Conservation (phyloP, 1,140 invertebrate species). For the Cardiocondyla obscurior region DNA sequence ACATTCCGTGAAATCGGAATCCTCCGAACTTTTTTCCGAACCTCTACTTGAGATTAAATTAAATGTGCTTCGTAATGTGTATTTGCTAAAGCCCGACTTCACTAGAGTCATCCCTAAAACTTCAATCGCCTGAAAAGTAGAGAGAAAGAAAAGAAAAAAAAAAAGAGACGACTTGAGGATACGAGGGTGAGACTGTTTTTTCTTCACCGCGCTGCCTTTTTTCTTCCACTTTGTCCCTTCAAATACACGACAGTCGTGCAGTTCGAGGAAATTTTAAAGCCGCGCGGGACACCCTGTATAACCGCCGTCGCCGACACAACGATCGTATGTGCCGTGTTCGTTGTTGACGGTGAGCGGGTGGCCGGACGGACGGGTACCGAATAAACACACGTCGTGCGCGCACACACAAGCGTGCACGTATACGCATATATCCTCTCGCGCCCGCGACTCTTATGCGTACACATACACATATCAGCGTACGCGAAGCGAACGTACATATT, state of each 20-base stretch:
- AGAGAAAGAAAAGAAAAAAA: neutral
- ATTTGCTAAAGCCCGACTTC: constrained; percentile 24
- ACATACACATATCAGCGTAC: neutral
- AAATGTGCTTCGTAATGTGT: constrained; percentile 27
- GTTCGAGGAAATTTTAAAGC: constrained; percentile 3
- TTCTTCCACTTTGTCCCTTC: neutral
- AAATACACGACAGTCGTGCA: neutral
- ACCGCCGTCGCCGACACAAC: constrained; percentile 49
- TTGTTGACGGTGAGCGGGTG: constrained; percentile 65
- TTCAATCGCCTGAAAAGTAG: neutral
- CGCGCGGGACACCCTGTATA: constrained; percentile 47
- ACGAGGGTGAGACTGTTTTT: neutral
- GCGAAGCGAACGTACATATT: neutral
- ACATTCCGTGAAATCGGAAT: constrained; percentile 1
- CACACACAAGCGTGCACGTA: neutral
- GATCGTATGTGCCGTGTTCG: constrained; percentile 62
- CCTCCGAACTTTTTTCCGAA: neutral
- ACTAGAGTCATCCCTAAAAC: neutral
- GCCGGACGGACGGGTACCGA: constrained; percentile 60
- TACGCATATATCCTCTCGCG: neutral
- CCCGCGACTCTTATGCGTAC: neutral
- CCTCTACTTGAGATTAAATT: constrained; percentile 24
- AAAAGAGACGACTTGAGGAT: neutral
- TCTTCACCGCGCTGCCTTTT: neutral
- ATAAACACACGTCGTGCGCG: constrained; percentile 46